Conservation (phyloP, 2,113 vertebrate genomes). For the Cathartes aura region DNA sequence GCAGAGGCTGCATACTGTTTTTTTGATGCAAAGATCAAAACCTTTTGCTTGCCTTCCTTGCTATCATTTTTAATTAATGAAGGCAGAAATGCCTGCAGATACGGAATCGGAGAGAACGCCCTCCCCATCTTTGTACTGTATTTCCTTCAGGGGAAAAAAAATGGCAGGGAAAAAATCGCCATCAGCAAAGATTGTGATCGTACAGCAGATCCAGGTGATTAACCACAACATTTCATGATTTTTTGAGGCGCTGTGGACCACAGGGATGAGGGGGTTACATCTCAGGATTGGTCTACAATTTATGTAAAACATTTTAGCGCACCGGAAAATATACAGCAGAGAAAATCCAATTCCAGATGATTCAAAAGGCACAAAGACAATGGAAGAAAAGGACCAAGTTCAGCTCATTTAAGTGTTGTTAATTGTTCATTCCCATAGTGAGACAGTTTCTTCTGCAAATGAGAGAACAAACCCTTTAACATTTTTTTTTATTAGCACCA, state of each 20-base stretch:
- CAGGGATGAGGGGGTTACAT: background rate
- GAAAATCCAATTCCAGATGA: conserved; percentile 59
- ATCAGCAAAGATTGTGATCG: background rate
- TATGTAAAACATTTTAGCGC: background rate
- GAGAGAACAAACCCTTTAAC: conserved; percentile 33
- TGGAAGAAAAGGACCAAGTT: conserved; percentile 41
- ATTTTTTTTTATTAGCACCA: background rate
- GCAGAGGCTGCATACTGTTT: background rate
- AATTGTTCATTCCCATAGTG: conserved; percentile 55
- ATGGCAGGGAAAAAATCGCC: background rate
- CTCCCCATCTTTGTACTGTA: background rate
- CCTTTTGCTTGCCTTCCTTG: background rate
- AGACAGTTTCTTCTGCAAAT: conserved; percentile 29
- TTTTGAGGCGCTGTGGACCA: background rate
- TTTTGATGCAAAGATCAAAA: conserved; percentile 27
- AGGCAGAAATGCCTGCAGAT: conserved; percentile 47
- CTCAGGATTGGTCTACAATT: background rate
- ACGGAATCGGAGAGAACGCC: background rate
- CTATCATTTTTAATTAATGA: conserved; percentile 71
- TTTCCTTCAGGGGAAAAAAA: background rate
- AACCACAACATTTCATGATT: fast-evolving
- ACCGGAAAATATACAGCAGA: conserved; percentile 34
- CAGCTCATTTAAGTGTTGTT: conserved; percentile 42
- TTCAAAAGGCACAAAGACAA: conserved; percentile 64
- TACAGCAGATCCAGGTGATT: background rate